Percentiles rank a stretch among this genome's conserved stretches.
These are phyloP conservation scores for Diceros bicornis DNA, from an alignment of 2,797 vertebrate genomes.

Conservation along the genomic window DNA sequence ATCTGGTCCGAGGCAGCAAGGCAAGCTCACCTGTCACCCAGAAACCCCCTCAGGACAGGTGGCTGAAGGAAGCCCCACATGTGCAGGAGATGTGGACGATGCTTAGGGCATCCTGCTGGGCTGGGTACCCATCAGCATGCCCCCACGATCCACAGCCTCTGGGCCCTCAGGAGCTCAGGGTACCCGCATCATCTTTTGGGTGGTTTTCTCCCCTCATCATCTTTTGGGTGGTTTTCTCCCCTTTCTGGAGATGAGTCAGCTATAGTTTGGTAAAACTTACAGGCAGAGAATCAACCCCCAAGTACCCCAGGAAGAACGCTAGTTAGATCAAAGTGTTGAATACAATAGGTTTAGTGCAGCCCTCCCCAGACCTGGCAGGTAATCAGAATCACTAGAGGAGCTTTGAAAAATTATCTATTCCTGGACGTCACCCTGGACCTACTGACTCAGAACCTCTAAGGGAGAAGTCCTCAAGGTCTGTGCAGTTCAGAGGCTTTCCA, in stretches of 20 bases:
- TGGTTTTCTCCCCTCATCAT: background rate
- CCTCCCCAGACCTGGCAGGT: background rate
- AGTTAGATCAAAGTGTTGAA: background rate
- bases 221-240: background rate
- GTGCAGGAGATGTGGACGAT: background rate
- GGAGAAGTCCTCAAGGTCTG: background rate
- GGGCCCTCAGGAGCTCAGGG: background rate
- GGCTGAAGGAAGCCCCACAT: background rate
- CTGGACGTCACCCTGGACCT: background rate
- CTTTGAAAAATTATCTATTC: background rate
- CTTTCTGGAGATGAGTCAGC: background rate
- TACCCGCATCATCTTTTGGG: background rate
- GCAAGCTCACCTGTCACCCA: background rate
- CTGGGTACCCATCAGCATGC: rapidly evolving
- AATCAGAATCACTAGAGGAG: background rate
- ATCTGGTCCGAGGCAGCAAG: background rate
- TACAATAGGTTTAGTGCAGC: background rate
- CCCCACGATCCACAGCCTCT: background rate
- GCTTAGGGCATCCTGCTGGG: background rate
- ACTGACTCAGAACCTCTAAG: background rate
- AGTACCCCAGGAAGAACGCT: background rate
- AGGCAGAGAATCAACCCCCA: background rate
- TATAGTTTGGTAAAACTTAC: background rate
- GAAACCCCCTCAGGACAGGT: background rate
- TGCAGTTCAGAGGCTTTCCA: background rate